These are phyloP conservation scores for Lacerta viridis DNA, from an alignment of 2,797 vertebrate genomes.

Conservation along the genomic window DNA sequence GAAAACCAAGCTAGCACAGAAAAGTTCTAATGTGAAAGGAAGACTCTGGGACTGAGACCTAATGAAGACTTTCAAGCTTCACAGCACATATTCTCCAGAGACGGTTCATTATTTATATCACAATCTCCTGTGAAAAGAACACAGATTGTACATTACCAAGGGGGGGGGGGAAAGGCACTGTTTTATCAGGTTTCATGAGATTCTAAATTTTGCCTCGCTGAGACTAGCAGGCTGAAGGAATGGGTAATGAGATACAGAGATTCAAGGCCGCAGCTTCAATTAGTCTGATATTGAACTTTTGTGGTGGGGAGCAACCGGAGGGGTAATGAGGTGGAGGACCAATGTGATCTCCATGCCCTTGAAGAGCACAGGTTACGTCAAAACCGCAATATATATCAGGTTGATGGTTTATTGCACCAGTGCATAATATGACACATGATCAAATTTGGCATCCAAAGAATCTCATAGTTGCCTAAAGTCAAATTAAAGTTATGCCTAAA, in stretches of 20 bases:
- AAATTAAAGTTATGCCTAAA: not conserved
- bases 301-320: too few species aligned
- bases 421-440: not conserved
- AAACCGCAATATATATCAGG: not conserved
- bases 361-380: not conserved
- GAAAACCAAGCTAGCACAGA: conserved; percentile 9
- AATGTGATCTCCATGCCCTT: not conserved
- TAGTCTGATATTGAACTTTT: conserved; percentile 19
- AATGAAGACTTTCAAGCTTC: conserved; percentile 39
- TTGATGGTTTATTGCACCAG: not conserved
- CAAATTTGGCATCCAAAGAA: not conserved
- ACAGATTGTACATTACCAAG: conserved; percentile 38
- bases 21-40: not conserved
- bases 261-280: conserved; percentile 6
- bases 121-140: conserved; percentile 29
- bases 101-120: conserved; percentile 46
- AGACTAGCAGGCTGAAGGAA: rapidly evolving
- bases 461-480: not conserved
- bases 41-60: not conserved
- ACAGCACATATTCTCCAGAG: not conserved
- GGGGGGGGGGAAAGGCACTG: not conserved
- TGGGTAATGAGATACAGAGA: conserved; percentile 5
- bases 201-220: conserved; percentile 8
- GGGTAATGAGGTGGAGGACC: not conserved
- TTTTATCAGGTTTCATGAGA: conserved; percentile 16